Percentiles rank a stretch among this genome's conserved stretches.
Conservation (phyloP, 2,113 vertebrate genomes). For the Sminthopsis crassicaudata region DNA sequence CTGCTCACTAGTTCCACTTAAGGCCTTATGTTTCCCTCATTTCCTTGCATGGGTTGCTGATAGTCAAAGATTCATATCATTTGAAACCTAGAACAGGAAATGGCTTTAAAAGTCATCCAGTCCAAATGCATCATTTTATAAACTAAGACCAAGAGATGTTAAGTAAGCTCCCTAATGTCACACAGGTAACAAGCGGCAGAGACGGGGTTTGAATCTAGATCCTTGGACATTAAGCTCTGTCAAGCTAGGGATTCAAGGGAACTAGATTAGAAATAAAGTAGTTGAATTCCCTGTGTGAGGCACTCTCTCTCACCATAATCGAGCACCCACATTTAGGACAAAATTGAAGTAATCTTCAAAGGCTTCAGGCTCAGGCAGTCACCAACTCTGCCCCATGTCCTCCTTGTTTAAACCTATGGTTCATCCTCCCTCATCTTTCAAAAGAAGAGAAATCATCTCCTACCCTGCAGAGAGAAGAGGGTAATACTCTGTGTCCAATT, state of each 20-base stretch:
- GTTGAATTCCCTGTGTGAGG: background rate
- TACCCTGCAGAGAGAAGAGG: constrained; percentile 49
- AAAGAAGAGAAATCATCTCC: constrained; percentile 11
- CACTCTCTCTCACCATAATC: background rate
- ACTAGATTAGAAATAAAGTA: background rate
- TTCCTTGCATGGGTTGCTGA: background rate
- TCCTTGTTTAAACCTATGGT: constrained; percentile 54
- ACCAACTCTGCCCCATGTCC: background rate
- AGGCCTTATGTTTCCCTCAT: background rate
- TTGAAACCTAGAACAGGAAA: background rate
- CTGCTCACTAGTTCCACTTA: background rate
- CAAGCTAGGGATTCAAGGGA: background rate
- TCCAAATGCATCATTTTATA: background rate
- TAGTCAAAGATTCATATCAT: background rate
- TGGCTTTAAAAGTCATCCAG: background rate
- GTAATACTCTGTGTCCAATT: constrained; percentile 77
- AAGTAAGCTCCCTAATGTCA: background rate
- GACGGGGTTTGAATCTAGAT: background rate
- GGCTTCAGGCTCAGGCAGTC: background rate
- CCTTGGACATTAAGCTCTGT: background rate
- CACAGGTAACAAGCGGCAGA: background rate
- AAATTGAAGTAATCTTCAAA: rapidly evolving
- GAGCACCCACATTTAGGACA: background rate
- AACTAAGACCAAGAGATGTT: background rate
- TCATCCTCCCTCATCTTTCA: constrained; percentile 9